Evolutionary conservation across 2,888 invertebrate genomes (phyloP).

Genomic region (Drosophila dives): DNA sequence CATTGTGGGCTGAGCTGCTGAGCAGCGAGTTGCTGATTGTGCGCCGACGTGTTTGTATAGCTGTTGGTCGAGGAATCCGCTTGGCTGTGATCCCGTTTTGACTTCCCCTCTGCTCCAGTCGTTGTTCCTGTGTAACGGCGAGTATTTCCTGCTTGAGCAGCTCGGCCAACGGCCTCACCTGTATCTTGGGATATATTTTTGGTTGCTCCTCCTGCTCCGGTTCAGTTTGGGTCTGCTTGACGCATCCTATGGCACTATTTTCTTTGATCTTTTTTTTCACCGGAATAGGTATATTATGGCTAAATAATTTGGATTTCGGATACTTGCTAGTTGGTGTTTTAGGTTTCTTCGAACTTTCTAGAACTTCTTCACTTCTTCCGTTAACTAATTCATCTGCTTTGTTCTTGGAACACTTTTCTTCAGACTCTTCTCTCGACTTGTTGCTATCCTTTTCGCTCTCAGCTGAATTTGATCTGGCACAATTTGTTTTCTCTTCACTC

Average conservation of each 20-base stretch:
- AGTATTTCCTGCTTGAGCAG: slow-evolving; percentile 68
- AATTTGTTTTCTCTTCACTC: neutral
- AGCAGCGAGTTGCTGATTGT: slow-evolving; percentile 53
- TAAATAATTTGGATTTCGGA: neutral
- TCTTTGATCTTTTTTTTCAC: neutral
- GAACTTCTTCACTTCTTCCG: neutral
- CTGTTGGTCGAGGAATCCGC: neutral
- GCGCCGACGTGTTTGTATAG: slow-evolving; percentile 44
- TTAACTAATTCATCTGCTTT: neutral
- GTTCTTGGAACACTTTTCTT: neutral
- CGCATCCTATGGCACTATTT: neutral
- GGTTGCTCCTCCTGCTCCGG: neutral
- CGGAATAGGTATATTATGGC: neutral
- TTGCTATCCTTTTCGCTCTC: neutral
- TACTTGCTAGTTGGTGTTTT: neutral
- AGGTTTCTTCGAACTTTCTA: neutral
- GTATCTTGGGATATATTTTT: slow-evolving; percentile 63
- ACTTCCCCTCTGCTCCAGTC: neutral
- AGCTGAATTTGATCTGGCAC: too few species aligned
- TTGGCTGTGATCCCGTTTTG: neutral
- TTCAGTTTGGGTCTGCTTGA: too few species aligned
- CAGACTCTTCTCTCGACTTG: neutral
- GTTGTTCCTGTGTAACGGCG: slow-evolving; percentile 54
- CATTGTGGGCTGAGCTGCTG: slow-evolving; percentile 8
- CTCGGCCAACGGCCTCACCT: slow-evolving; percentile 76